Evolutionary conservation across 2,888 invertebrate genomes (phyloP), one percentile per base, ranked within the genome.

Genomic region (Ochropleura plecta): DNA sequence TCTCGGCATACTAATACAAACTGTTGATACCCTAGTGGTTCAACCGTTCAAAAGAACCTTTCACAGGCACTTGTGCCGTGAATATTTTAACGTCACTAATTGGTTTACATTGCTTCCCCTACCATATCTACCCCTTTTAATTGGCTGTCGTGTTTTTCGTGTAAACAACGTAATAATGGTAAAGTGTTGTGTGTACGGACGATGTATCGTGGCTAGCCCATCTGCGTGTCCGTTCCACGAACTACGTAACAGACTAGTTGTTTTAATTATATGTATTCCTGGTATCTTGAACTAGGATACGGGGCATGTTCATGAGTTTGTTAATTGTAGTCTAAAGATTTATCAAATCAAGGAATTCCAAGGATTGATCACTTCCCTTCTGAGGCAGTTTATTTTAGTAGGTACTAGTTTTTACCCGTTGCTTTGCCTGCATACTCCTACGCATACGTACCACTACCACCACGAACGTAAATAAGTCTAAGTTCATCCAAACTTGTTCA

Each of bases 61-160:
- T 88, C 81, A 82, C 72, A 71, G 66, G 78, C 78, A 78, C 66
- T 84, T 69, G 81, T 67, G 81, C 77, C 75, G 82, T 84, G 88
- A 90, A 90, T 88, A 88, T 89, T 90, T 91, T 82, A 90, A 79
- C 77, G 83, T 81, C 82, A 77, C 86, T 91, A 91, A 91, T 91
- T 91, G 90, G 89, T 91, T 89, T 88, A 86, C 86, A 84, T 81
- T 80, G 76, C 73, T 67, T 59, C 77, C 64, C 69, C 59, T 70
- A 55, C 63, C 62, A 73, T 55, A 63, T 46, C 51, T 70, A 72
- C 66, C 83, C 85, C 67, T 60, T 76, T 84, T 81, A 83, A 79
- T 82, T 81, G 76, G 76, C 78, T 68, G 67, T 64, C 65, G 44
- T 76, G 59, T 82, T 80, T 80, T 75, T 67, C 55, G 59, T 70